Base-by-base conservation (phyloP, 2,113 vertebrate genomes). In the Lepisosteus oculatus region DNA sequence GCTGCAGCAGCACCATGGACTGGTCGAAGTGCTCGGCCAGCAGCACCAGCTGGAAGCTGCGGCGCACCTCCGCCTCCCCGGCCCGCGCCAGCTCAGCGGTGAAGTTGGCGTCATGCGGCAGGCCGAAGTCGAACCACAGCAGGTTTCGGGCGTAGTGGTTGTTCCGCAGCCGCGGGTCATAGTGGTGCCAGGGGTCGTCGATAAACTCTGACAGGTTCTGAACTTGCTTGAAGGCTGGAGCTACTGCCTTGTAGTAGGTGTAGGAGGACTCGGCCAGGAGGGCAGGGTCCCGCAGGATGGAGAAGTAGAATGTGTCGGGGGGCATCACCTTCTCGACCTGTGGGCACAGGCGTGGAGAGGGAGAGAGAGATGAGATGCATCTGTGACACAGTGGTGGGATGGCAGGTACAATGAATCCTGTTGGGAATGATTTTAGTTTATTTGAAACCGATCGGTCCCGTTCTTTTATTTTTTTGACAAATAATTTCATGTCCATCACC, bases 91-190 rank as follows among this genome's bases (percentile, higher is more conserved):
- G 89, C 0, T 4, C 8, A 0, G 80, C 77, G 0, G 12, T 3
- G 6, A 73, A 17, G 17, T 68, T 74, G 0, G 78, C 81, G 0
- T 92, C 81, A 86, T 89, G 88, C 4, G 95, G 43, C 0, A 93
- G 90, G 72, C 95, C 95, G 0, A 97, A 93, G 81, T 96, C 95
- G 72, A 95, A 97, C 74, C 93, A 93, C 87, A 97, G 87, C 66
- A 82, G 82, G 55, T 95, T 96, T 62, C 82, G 84, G 54, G 93
- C 93, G 0, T 91, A 88, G 11, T 84, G 85, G 68, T 93, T 93
- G 1, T 0, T 0, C 43, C 9, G 3, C 3, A 66, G 0, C 0
- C 67, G 55, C 0, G n/a, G 17, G 0, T 76, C 84, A 79, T 91
- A 95, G 61, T 68, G 86, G 56, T 17, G 72, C 13, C 2, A 43